Base-by-base conservation (phyloP, 2,113 vertebrate genomes). In the Sprattus sprattus region DNA sequence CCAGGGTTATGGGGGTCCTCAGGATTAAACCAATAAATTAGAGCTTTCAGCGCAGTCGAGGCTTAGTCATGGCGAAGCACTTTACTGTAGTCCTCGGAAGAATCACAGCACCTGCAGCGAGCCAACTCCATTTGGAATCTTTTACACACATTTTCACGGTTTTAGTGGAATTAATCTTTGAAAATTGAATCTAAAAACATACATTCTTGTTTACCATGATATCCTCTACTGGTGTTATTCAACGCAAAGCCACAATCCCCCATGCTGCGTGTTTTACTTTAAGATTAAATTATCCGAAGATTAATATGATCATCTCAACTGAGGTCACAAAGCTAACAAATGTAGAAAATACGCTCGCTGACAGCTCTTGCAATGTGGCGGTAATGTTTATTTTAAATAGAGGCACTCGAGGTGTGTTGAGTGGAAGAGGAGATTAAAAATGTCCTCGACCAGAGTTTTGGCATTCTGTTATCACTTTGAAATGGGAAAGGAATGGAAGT, bases 391-490 rank as follows among this genome's bases (percentile, higher is more conserved):
- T 71, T 71, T 71, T 71, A 6, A 28, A 28, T 32, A 71, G 25
- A 32, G 25, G 6, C n/a, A 13, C 25, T 13, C 25, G 6, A 25
- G 57, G 57, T 64, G 57, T 64, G 20, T 64, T 6, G 57, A 64
- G 57, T 8, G 20, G 57, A 64, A 25, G 57, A n/a, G 20, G 22
- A 64, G 57, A 64, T 64, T 64, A 32, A 71, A 71, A 32, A 71
- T 28, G n/a, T 71, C 25, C 64, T 32, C 25, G 7, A 71, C 64
- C 25, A 10, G 64, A 32, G 64, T 71, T 49, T 88, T 90, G 91
- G 88, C 89, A 89, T 87, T 89, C 88, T 88, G 82, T 87, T 91
- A 92, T 93, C 90, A 85, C 90, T 93, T 93, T 91, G 93, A 91
- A 92, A 89, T 25, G 25, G 28, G 25, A 71, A 13, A 0, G 90